A percentile compares a stretch with the other conserved stretches of the same genome.
phyloP scores from a whole-genome alignment of 2,797 vertebrate species.

The Epinephelus awoara region DNA sequence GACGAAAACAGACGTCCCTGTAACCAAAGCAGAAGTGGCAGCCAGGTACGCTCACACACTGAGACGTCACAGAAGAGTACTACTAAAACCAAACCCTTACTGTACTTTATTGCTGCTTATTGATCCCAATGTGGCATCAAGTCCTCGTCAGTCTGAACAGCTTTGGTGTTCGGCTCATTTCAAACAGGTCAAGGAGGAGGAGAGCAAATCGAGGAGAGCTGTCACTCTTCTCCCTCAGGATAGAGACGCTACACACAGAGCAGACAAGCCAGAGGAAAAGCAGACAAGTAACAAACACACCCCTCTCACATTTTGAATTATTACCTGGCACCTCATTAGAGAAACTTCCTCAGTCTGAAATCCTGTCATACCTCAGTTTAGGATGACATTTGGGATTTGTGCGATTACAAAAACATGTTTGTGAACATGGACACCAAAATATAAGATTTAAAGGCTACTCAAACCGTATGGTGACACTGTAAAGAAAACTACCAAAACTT shows the following conservation, averaged over 20 bases:
- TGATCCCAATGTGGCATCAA: background rate
- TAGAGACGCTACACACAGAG: background rate
- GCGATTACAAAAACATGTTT: too few species aligned
- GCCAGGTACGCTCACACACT: constrained; percentile 36
- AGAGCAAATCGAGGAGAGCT: background rate
- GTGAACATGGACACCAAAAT: too few species aligned
- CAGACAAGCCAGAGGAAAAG: background rate
- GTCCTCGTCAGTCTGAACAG: background rate
- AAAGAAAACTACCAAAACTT: too few species aligned
- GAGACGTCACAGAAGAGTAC: background rate
- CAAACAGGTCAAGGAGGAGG: background rate
- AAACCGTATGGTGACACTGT: too few species aligned
- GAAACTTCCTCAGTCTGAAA: too few species aligned
- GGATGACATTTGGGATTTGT: too few species aligned
- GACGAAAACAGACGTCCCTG: background rate
- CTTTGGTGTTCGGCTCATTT: background rate
- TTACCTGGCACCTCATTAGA: too few species aligned
- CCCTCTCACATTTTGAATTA: too few species aligned
- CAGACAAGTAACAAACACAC: background rate
- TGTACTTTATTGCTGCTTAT: background rate
- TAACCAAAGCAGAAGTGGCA: background rate
- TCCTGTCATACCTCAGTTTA: too few species aligned
- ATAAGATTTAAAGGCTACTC: too few species aligned
- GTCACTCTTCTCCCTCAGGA: background rate
- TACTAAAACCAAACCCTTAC: background rate